These are phyloP conservation scores for Galleria mellonella DNA, from an alignment of 1,140 invertebrate genomes.

Conservation along the genomic window DNA sequence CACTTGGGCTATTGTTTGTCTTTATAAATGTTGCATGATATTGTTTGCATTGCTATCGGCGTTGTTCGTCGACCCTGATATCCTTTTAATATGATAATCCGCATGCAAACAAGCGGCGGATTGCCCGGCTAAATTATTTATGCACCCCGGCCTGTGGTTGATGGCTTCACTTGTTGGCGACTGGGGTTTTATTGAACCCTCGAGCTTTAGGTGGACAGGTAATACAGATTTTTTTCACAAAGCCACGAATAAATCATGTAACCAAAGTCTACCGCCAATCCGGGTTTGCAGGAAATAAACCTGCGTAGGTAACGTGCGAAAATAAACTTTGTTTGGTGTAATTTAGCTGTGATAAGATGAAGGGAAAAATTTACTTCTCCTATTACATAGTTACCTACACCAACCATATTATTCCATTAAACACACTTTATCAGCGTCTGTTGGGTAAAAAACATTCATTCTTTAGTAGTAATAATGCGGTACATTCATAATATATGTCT, in stretches of 20 bases:
- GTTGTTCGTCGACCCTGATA: slow-evolving; percentile 56
- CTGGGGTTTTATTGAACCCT: slow-evolving; percentile 52
- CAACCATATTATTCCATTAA: too few species aligned
- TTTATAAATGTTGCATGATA: slow-evolving; percentile 66
- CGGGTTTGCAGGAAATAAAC: too few species aligned
- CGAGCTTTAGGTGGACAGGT: slow-evolving; percentile 42
- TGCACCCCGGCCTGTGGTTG: slow-evolving; percentile 56
- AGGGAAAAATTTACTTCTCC: too few species aligned
- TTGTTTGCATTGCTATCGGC: slow-evolving; percentile 66
- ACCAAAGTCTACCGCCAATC: neutral
- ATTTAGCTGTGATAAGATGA: too few species aligned
- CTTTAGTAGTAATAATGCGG: too few species aligned
- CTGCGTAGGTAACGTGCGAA: too few species aligned
- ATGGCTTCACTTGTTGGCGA: slow-evolving; percentile 49
- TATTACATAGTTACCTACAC: too few species aligned
- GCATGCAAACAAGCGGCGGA: slow-evolving; percentile 68
- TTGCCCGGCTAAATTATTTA: slow-evolving; percentile 68
- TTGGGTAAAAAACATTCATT: too few species aligned
- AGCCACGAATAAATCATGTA: slow-evolving; percentile 38
- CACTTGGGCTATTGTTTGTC: slow-evolving; percentile 35
- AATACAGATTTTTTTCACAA: slow-evolving; percentile 31
- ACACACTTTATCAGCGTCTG: too few species aligned
- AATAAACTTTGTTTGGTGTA: too few species aligned
- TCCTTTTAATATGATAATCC: slow-evolving; percentile 73
- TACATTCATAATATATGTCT: too few species aligned